Percentiles rank a stretch among this genome's conserved stretches.
These are phyloP conservation scores for Schizopygopsis pylzovi DNA, from an alignment of 2,797 vertebrate species.

Conservation along the genomic window DNA sequence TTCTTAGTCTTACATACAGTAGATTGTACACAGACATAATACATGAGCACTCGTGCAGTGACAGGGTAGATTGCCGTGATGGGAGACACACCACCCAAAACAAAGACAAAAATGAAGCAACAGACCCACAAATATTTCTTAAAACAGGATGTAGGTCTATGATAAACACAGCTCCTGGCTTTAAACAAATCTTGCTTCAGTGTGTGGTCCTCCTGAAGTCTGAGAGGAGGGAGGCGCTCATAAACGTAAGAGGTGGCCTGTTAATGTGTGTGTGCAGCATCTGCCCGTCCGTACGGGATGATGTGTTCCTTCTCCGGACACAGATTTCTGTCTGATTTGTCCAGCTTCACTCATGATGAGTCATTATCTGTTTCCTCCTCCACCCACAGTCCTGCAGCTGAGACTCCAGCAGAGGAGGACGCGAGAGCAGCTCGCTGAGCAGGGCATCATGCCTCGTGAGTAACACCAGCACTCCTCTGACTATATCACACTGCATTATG, in stretches of 20 bases:
- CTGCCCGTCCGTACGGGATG: constrained; percentile 45
- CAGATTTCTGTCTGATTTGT: constrained; percentile 48
- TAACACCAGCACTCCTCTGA: constrained; percentile 65
- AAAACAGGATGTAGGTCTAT: constrained; percentile 80
- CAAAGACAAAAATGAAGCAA: constrained; percentile 70
- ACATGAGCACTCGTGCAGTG: not conserved
- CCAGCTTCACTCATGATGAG: constrained; percentile 36
- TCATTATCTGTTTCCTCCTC: constrained; percentile 54
- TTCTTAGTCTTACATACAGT: not conserved
- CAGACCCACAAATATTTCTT: constrained; percentile 78
- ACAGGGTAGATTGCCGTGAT: constrained; percentile 33
- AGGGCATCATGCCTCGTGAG: constrained; percentile 98
- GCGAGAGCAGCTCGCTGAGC: constrained; percentile 93
- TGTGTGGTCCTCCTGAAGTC: constrained; percentile 78
- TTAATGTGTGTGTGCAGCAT: constrained; percentile 46
- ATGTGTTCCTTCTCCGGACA: constrained; percentile 51
- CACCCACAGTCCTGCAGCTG: constrained; percentile 92
- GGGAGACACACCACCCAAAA: constrained; percentile 60
- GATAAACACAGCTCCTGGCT: constrained; percentile 84
- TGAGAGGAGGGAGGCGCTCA: constrained; percentile 53
- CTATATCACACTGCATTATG: not conserved
- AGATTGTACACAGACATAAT: not conserved
- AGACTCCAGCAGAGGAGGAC: constrained; percentile 97
- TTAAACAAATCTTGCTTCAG: constrained; percentile 81
- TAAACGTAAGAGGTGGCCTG: constrained; percentile 51